These are phyloP conservation scores for Cygnus atratus DNA, from an alignment of 2,113 vertebrate species.

Conservation along the genomic window DNA sequence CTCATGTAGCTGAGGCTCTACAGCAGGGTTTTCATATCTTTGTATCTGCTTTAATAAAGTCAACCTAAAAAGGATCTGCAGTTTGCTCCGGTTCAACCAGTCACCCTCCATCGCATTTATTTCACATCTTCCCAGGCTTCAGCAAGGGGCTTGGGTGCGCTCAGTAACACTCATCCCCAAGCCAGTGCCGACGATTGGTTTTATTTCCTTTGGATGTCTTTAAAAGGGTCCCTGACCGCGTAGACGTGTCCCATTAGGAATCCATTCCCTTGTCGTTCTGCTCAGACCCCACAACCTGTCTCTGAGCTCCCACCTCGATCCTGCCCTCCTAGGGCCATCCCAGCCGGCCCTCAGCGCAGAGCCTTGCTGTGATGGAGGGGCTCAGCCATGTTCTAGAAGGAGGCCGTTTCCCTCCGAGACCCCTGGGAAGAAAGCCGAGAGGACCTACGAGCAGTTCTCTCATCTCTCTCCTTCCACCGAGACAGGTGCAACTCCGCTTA, in stretches of 20 bases:
- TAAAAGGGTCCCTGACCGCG: accelerated
- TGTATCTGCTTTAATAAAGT: neutral
- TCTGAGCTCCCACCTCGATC: neutral
- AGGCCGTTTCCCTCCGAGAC: neutral
- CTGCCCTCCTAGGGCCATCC: neutral
- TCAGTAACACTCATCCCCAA: neutral
- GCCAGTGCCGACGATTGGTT: accelerated
- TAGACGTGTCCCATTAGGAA: neutral
- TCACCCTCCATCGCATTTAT: neutral
- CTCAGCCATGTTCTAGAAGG: accelerated
- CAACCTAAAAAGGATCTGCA: neutral
- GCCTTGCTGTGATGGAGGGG: accelerated
- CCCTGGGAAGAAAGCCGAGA: neutral
- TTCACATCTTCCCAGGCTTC: neutral
- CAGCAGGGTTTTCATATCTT: neutral
- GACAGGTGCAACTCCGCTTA: neutral
- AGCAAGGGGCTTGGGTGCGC: neutral
- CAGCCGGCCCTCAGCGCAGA: neutral
- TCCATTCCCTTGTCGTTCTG: neutral
- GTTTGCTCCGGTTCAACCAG: neutral
- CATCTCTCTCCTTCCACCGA: neutral
- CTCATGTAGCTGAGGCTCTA: too few relatives aligned
- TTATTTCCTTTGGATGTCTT: neutral
- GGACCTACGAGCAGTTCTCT: neutral
- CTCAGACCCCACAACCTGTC: neutral